Evolutionary conservation across 2,888 invertebrate species (phyloP).

Genomic region (Chromoteleia sp.): DNA sequence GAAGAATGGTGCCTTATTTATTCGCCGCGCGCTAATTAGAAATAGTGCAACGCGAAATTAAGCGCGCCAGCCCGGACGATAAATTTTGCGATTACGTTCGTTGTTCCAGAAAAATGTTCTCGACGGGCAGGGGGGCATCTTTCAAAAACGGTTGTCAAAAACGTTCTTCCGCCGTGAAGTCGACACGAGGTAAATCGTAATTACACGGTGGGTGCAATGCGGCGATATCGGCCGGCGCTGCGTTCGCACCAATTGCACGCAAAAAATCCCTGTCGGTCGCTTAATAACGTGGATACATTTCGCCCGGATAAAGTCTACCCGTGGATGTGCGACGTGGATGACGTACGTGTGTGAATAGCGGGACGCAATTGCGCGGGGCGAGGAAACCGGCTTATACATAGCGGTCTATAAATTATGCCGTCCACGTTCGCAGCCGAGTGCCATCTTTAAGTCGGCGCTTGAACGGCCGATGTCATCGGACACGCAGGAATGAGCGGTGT

Average conservation of each 20-base stretch:
- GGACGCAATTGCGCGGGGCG: conserved; percentile 32
- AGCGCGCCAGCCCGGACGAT: neutral
- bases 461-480: conserved; percentile 15
- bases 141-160: conserved; percentile 24
- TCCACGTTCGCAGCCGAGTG: conserved; percentile 76
- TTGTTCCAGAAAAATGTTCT: conserved; percentile 11
- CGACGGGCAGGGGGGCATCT: neutral
- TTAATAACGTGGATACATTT: conserved; percentile 53
- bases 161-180: conserved; percentile 7
- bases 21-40: conserved; percentile 29
- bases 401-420: conserved; percentile 79
- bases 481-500: conserved; percentile 55
- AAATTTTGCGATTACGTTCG: conserved; percentile 18
- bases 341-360: conserved; percentile 35
- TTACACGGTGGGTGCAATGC: conserved; percentile 49
- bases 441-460: conserved; percentile 72
- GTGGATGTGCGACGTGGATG: conserved; percentile 19
- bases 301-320: conserved; percentile 34
- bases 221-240: conserved; percentile 1
- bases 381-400: conserved; percentile 74
- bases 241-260: conserved; percentile 20
- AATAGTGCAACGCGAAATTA: conserved; percentile 32
- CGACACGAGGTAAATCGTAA: conserved; percentile 52
- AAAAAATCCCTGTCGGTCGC: conserved; percentile 37
- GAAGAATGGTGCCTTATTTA: conserved; percentile 31